phyloP scores from a whole-genome alignment of 2,113 vertebrate genomes.

The Pristiophorus japonicus region DNA sequence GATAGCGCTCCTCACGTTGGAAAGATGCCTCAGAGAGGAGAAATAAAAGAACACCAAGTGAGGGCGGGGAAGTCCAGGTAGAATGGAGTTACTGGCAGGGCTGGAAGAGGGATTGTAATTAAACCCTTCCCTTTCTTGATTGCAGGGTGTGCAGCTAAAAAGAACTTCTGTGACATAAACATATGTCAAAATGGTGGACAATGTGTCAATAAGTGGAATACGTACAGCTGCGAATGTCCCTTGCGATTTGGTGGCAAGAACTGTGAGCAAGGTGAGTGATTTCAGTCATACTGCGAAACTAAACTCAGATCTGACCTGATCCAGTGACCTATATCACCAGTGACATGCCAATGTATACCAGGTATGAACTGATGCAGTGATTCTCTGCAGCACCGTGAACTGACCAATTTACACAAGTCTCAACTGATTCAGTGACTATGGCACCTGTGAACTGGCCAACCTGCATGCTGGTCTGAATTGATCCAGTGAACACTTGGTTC shows the following conservation, averaged over 20 bases:
- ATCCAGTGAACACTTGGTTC: neutral
- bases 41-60: too few relatives aligned
- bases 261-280: conserved; percentile 79
- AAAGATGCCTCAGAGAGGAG: neutral
- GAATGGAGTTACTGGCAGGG: neutral
- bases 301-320: neutral
- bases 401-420: too few relatives aligned
- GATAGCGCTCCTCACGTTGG: neutral
- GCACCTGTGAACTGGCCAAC: too few relatives aligned
- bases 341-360: neutral
- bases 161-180: conserved; percentile 67
- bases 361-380: neutral
- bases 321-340: neutral
- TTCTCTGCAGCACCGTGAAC: neutral
- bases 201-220: conserved; percentile 83
- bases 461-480: neutral
- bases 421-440: too few relatives aligned
- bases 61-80: neutral
- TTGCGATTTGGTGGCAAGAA: conserved; percentile 81
- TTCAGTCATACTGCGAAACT: neutral
- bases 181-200: conserved; percentile 81
- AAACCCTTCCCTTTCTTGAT: neutral
- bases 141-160: conserved; percentile 77
- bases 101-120: neutral
- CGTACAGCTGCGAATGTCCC: conserved; percentile 74